Evolutionary conservation across 2,888 invertebrate species (phyloP), one percentile per base, ranked within the genome.

Genomic region (Acleris laterana): DNA sequence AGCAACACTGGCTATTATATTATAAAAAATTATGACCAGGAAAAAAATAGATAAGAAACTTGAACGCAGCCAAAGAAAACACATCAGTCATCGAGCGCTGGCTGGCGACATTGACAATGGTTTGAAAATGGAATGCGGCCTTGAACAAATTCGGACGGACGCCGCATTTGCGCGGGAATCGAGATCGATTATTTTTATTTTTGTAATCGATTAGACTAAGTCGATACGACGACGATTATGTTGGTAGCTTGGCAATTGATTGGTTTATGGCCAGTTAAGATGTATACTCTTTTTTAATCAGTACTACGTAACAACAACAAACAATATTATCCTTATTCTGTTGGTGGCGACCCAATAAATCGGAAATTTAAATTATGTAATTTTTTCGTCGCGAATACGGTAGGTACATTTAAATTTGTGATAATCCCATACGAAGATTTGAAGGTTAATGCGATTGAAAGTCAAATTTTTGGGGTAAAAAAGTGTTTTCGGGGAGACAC

Each of bases 121-220:
- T 88, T 88, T 81, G 83, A 85, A 89, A 82, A 83, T 87, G 90
- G 90, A 89, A 92, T 91, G 90, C 80, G 90, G 83, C 92, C 91
- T 91, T 92, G 92, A 85, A 82, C 87, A 82, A 84, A 84, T 88
- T 90, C 87, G 87, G 81, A 75, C 74, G 77, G 75, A 75, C 75
- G 77, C 74, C 78, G 77, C 80, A 79, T 82, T 84, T 77, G 83
- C 85, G 86, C 87, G 87, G 88, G 87, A 81, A 79, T 77, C 75
- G 66, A 76, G 74, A 77, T 76, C 51, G 61, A 56, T 53, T 22
- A 56, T 69, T 68, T 71, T 70, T 51, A 64, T 66, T 57, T 68
- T 62, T 62, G 51, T 57, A 66, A 66, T 61, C 66, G 66, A 66
- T 66, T 66, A 62, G 56, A 51, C 56, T 55, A 56, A 65, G 57